Conservation (phyloP, 2,113 vertebrate species). For the Megaptera novaeangliae region DNA sequence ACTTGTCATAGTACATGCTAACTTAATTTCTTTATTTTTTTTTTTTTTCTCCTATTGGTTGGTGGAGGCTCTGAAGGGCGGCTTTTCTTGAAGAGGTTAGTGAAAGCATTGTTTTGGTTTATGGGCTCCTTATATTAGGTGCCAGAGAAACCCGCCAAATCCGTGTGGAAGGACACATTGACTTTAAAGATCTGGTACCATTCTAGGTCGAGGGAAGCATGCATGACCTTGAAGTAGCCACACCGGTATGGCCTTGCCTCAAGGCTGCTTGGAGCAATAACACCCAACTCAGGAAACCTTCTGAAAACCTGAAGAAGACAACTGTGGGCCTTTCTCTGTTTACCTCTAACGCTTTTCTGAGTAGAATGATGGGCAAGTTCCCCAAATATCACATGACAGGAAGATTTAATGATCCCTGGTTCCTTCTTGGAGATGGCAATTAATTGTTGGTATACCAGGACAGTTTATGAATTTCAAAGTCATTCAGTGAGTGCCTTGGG, state of each 20-base stretch:
- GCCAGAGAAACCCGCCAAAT: not conserved
- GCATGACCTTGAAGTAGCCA: not conserved
- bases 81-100: not conserved
- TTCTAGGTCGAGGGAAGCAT: not conserved
- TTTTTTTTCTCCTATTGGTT: not conserved
- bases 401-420: not conserved
- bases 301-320: not conserved
- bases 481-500: not conserved
- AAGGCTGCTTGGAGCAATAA: not conserved
- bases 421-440: not conserved
- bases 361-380: not conserved
- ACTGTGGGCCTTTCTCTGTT: not conserved
- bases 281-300: not conserved
- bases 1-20: not conserved
- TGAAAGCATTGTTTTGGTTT: not conserved
- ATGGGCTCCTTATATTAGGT: not conserved
- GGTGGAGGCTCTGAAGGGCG: not conserved
- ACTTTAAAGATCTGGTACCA: not conserved
- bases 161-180: not conserved
- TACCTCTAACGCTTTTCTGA: not conserved
- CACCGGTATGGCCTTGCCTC: accelerated
- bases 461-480: not conserved
- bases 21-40: not conserved
- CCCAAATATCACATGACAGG: not conserved
- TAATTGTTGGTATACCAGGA: not conserved